Evolutionary conservation across 2,888 invertebrate genomes (phyloP), one percentile per base, ranked within the genome.

Genomic region (Mesorhabditis spiculigera): DNA sequence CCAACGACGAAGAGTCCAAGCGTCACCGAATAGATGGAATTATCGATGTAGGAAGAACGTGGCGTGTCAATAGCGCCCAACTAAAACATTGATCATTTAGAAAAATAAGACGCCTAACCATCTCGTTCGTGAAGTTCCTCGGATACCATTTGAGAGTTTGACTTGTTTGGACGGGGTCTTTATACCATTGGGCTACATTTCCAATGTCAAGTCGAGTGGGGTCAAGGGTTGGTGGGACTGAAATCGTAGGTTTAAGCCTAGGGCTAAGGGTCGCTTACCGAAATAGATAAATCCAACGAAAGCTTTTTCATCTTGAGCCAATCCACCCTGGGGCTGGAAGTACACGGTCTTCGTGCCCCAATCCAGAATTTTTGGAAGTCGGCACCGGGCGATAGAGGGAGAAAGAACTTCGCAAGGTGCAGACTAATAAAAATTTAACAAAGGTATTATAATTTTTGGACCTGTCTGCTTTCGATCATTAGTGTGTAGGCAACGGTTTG

Each of bases 201-300:
- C 84, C 83, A 65, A 83, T 80, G 45, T 81, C 79, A 61, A 83
- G 66, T 13, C 83, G 70, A 78, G 80, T 83, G 6, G 83, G 83
- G 69, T 83, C 84, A 16, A 84, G 69, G 4, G 82, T 82, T 16
- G 84, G 84, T 1, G 83, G 84, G 4, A 84, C 82, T 81, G 63
- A 69, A 77, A 73, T 4, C 4, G 5, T 3, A 10, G 43, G 8
- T 16, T 28, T 43, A 10, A 64, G n/a, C 63, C 8, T 28, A 28
- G 28, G 13, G 63, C 16, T 69, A 41, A 10, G 28, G 63, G 43
- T 16, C 41, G 44, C 74, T 62, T 43, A 82, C 82, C 83, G 70
- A 85, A 85, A 68, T 83, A 83, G 44, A 84, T 77, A 67, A 75
- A 85, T n/a, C 83, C 83, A 43, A 83, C 79, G 71, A 76, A 79